A percentile compares a stretch with the other conserved stretches of the same genome.
Evolutionary conservation across 1,140 invertebrate species (phyloP).

Genomic region (Forficula auricularia): DNA sequence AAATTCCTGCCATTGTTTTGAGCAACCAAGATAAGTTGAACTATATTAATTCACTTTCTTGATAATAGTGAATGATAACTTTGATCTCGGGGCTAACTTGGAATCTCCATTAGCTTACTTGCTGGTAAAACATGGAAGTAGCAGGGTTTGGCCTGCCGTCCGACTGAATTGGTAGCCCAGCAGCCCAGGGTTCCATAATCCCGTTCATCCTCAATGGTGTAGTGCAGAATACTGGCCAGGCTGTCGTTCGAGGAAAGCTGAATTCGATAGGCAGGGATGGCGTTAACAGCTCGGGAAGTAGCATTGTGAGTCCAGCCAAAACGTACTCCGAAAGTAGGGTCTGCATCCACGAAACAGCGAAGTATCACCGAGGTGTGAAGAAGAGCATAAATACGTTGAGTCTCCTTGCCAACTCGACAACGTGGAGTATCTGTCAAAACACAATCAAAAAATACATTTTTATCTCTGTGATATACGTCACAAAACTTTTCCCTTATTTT

Average conservation of each 20-base stretch:
- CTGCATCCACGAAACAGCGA: conserved; percentile 63
- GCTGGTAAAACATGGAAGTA: conserved; percentile 62
- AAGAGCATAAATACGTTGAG: conserved; percentile 36
- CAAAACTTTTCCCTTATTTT: too few species aligned
- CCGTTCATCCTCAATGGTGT: conserved; percentile 36
- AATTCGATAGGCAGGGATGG: conserved; percentile 33
- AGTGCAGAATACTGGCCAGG: conserved; percentile 46
- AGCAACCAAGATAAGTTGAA: too few species aligned
- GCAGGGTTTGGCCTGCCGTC: conserved; percentile 60
- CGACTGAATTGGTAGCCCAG: conserved; percentile 69
- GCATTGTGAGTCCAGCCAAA: conserved; percentile 69
- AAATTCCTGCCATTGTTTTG: too few species aligned
- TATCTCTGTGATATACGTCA: too few species aligned
- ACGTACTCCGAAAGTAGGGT: conserved; percentile 29
- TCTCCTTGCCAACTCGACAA: conserved; percentile 37
- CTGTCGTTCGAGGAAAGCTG: conserved; percentile 35
- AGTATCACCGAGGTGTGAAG: conserved; percentile 39
- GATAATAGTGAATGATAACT: too few species aligned
- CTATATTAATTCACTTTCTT: too few species aligned
- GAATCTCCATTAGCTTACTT: conserved; percentile 35
- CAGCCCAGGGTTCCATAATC: conserved; percentile 70
- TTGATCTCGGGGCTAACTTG: too few species aligned
- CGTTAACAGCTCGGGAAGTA: conserved; percentile 43
- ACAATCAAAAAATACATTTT: too few species aligned
- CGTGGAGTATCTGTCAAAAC: conserved; percentile 37